Conservation (phyloP, 1,140 invertebrate species). For the Coboldia fuscipes region DNA sequence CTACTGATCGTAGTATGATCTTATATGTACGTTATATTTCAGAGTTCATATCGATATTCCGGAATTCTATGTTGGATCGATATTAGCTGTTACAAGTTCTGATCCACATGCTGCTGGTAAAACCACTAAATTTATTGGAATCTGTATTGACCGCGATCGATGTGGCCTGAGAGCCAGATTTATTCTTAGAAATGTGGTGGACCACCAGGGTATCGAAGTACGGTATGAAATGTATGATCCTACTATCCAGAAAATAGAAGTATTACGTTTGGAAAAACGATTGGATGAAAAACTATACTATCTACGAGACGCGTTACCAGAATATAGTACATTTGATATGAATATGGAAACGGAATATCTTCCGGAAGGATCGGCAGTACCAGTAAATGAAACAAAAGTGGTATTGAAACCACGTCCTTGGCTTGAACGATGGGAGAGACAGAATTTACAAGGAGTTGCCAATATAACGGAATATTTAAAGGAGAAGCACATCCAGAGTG, state of each 20-base stretch:
- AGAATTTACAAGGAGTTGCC: conserved; percentile 55
- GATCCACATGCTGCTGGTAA: conserved; percentile 75
- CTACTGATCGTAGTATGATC: neutral
- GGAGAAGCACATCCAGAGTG: conserved; percentile 33
- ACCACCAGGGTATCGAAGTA: conserved; percentile 59
- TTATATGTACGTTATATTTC: neutral
- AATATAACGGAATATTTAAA: conserved; percentile 34
- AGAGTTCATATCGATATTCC: conserved; percentile 70
- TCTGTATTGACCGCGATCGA: conserved; percentile 72
- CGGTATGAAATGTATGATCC: conserved; percentile 89
- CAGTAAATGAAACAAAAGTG: conserved; percentile 73
- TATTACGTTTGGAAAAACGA: conserved; percentile 77
- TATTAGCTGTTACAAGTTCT: conserved; percentile 77
- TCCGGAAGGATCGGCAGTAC: conserved; percentile 54
- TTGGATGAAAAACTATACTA: conserved; percentile 81
- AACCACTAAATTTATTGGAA: conserved; percentile 79
- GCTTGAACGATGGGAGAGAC: conserved; percentile 63
- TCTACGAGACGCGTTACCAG: conserved; percentile 75
- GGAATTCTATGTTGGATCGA: conserved; percentile 92
- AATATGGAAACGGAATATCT: conserved; percentile 74
- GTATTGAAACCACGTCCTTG: conserved; percentile 71
- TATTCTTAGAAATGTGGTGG: conserved; percentile 79
- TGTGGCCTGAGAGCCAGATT: conserved; percentile 67
- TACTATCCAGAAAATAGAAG: conserved; percentile 71
- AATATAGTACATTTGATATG: conserved; percentile 83